A percentile compares a stretch with the other conserved stretches of the same genome.
These are phyloP conservation scores for Excalfactoria chinensis DNA, from an alignment of 2,113 vertebrate species.

Conservation along the genomic window DNA sequence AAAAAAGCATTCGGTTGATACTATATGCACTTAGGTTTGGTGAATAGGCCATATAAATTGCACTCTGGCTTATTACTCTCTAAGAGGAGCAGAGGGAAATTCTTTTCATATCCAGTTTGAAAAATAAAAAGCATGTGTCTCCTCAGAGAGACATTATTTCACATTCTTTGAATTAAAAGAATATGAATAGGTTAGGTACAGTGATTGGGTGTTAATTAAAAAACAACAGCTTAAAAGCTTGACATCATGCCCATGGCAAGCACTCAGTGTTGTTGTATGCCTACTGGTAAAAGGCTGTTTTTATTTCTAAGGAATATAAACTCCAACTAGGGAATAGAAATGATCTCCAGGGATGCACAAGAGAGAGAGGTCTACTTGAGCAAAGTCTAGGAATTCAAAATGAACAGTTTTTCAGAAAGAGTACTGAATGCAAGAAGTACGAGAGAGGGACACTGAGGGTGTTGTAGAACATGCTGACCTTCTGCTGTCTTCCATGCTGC, in stretches of 20 bases:
- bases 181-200: slow-evolving; percentile 26
- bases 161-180: slow-evolving; percentile 8
- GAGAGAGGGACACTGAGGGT: not conserved
- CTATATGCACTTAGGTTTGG: not conserved
- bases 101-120: not conserved
- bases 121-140: not conserved
- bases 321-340: not conserved
- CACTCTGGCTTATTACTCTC: not conserved
- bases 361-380: not conserved
- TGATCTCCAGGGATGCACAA: not conserved
- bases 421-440: not conserved
- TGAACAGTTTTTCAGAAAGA: not conserved
- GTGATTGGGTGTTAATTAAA: not conserved
- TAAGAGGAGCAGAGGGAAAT: not conserved
- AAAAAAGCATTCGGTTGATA: not conserved
- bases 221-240: slow-evolving; percentile 17
- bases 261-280: not conserved
- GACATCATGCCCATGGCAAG: not conserved
- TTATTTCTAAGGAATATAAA: slow-evolving; percentile 24
- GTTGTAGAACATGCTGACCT: not conserved
- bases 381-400: not conserved
- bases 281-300: not conserved
- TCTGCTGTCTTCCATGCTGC: not conserved
- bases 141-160: not conserved
- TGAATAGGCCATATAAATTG: not conserved